Evolutionary conservation across 2,888 invertebrate species (phyloP).

Genomic region (Invenusta paracnida): DNA sequence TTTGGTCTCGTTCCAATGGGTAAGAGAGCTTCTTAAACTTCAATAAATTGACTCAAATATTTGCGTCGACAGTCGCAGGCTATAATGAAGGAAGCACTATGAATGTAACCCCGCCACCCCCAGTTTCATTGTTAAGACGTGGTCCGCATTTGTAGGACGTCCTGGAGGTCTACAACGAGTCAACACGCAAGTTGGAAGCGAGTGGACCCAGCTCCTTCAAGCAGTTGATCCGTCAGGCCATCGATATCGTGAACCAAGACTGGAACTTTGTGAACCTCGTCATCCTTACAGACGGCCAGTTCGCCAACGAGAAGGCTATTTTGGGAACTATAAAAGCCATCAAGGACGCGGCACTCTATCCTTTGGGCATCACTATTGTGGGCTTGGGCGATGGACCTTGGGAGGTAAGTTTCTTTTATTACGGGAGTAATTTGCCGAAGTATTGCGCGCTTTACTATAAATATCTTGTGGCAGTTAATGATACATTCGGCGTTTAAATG

Average conservation of each 20-base stretch:
- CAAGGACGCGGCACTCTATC: slow-evolving; percentile 62
- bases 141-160: slow-evolving; percentile 55
- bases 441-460: too few relatives aligned
- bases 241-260: slow-evolving; percentile 60
- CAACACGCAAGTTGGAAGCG: slow-evolving; percentile 59
- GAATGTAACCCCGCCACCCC: too few relatives aligned
- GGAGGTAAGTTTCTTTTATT: too few relatives aligned
- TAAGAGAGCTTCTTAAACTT: too few relatives aligned
- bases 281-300: slow-evolving; percentile 63
- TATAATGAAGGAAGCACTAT: too few relatives aligned
- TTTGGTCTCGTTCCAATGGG: too few relatives aligned
- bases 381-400: slow-evolving; percentile 65
- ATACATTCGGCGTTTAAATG: too few relatives aligned
- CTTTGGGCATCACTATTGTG: slow-evolving; percentile 63
- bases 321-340: slow-evolving; percentile 62
- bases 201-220: slow-evolving; percentile 64
- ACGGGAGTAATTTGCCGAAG: too few relatives aligned
- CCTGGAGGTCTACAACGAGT: slow-evolving; percentile 60
- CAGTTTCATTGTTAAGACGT: too few relatives aligned
- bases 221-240: slow-evolving; percentile 62
- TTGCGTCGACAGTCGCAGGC: too few relatives aligned
- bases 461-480: too few relatives aligned
- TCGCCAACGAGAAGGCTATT: slow-evolving; percentile 61
- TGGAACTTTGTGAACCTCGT: slow-evolving; percentile 59
- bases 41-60: too few relatives aligned